A percentile compares a stretch with the other conserved stretches of the same genome.
Evolutionary conservation across 2,797 vertebrate species (phyloP).

Genomic region (Phrynocephalus guinanensis): DNA sequence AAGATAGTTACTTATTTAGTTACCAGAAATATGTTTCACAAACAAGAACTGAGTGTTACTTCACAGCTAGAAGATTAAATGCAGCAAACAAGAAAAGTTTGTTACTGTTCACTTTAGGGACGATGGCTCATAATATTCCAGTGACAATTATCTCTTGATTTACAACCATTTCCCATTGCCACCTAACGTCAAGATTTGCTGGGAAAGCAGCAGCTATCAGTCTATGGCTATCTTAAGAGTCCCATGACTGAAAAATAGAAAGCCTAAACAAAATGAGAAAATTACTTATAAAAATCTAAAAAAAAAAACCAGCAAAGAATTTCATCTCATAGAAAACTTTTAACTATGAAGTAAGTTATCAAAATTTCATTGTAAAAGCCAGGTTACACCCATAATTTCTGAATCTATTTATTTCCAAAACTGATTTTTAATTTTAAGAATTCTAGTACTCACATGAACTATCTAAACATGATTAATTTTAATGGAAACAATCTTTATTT

Average conservation of each 20-base stretch:
- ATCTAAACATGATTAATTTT: background rate
- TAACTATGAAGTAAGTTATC: background rate
- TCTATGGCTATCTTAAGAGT: constrained; percentile 5
- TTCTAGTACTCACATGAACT: constrained; percentile 7
- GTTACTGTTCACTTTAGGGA: background rate
- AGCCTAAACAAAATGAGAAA: background rate
- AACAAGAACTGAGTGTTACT: background rate
- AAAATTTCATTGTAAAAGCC: background rate
- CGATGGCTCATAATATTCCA: background rate
- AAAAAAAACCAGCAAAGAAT: background rate
- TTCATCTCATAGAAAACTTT: background rate
- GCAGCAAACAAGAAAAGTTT: background rate
- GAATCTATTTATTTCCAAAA: background rate
- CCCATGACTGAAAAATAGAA: background rate
- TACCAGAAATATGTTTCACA: constrained; percentile 20
- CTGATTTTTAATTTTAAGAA: constrained; percentile 3
- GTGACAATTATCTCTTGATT: constrained; percentile 31
- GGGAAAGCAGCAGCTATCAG: constrained; percentile 14
- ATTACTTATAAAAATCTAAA: background rate
- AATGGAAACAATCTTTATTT: background rate
- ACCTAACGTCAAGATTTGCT: constrained; percentile 18
- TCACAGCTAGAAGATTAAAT: background rate
- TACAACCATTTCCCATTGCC: constrained; percentile 37
- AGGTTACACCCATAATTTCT: background rate
- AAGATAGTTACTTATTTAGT: background rate